These are phyloP conservation scores for Coenonympha arcania DNA, from an alignment of 2,888 invertebrate species.

Conservation along the genomic window DNA sequence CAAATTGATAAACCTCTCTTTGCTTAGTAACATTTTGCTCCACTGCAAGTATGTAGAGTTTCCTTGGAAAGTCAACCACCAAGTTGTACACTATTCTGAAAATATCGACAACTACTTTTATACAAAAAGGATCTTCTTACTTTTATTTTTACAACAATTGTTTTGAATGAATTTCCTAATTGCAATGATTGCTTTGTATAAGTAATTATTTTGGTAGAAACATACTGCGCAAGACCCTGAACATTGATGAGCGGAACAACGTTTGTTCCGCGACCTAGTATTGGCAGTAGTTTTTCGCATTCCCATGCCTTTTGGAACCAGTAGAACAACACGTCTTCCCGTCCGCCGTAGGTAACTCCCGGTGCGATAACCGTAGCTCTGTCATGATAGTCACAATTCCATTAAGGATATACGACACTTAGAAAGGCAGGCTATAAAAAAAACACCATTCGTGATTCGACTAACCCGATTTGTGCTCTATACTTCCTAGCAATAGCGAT, in stretches of 20 bases:
- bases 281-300: slow-evolving; percentile 73
- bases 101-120: slow-evolving; percentile 9
- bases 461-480: slow-evolving; percentile 54
- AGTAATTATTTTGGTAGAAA: slow-evolving; percentile 18
- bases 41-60: slow-evolving; percentile 77
- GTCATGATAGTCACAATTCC: slow-evolving; percentile 1
- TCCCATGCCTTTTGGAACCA: slow-evolving; percentile 80
- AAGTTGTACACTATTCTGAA: slow-evolving; percentile 64
- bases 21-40: slow-evolving; percentile 74
- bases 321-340: slow-evolving; percentile 75
- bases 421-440: neutral
- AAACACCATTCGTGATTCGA: slow-evolving; percentile 7
- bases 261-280: slow-evolving; percentile 75
- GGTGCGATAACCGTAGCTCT: slow-evolving; percentile 72
- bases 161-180: neutral
- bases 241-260: slow-evolving; percentile 77
- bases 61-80: slow-evolving; percentile 69
- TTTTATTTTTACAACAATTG: too few relatives aligned
- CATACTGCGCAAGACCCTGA: slow-evolving; percentile 74
- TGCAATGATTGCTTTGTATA: neutral
- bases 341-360: slow-evolving; percentile 77
- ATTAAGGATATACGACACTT: neutral
- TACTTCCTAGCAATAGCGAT: slow-evolving; percentile 75
- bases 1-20: slow-evolving; percentile 44
- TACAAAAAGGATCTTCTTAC: too few relatives aligned